Evolutionary conservation across 2,888 invertebrate genomes (phyloP).

Genomic region (Orthosia cruda): DNA sequence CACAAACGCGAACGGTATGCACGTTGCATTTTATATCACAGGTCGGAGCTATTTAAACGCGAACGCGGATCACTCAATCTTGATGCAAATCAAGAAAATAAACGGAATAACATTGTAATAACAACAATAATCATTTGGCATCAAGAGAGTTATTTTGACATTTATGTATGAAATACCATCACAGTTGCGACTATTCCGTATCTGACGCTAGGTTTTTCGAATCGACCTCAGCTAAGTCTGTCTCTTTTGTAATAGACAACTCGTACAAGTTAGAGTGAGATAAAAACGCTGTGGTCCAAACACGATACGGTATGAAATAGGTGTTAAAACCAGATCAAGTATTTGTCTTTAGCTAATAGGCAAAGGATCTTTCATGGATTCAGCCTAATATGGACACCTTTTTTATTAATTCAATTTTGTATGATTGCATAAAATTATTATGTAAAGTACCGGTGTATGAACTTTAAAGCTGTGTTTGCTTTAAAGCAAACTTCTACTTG

Average conservation of each 20-base stretch:
- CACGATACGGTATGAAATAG: conserved; percentile 19
- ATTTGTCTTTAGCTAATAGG: conserved; percentile 34
- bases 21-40: conserved; percentile 58
- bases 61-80: conserved; percentile 84
- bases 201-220: conserved; percentile 37
- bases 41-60: conserved; percentile 57
- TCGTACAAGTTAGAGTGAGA: conserved; percentile 39
- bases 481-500: not conserved
- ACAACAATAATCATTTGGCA: conserved; percentile 87
- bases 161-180: conserved; percentile 72
- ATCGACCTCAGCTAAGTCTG: conserved; percentile 2
- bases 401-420: not conserved
- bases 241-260: not conserved
- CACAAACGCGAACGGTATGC: conserved; percentile 68
- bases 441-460: not conserved
- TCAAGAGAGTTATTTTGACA: conserved; percentile 89
- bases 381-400: conserved; percentile 17
- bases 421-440: not conserved
- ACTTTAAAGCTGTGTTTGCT: not conserved
- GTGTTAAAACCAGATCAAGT: conserved; percentile 53
- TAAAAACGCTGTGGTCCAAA: not conserved
- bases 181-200: conserved; percentile 50
- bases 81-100: conserved; percentile 76
- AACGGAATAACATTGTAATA: conserved; percentile 78
- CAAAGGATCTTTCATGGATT: conserved; percentile 42